Conservation (phyloP, 1,140 invertebrate genomes). For the Procambarus virginalis region DNA sequence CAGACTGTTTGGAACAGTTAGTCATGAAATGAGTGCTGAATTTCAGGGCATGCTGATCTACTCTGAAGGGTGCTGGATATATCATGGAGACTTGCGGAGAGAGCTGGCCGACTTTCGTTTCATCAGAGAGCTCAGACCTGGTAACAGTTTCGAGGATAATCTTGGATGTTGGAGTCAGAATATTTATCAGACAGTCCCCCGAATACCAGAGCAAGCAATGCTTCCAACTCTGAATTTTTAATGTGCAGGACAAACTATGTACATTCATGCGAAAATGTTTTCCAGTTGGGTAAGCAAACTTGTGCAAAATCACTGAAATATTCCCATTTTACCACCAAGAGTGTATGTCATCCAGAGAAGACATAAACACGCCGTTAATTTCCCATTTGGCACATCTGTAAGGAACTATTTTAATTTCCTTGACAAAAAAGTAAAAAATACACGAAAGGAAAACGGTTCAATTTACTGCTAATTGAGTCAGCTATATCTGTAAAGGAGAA, state of each 20-base stretch:
- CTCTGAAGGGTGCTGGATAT: conserved; percentile 23
- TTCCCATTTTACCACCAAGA: conserved; percentile 20
- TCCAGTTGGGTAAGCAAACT: neutral
- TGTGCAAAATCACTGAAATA: conserved; percentile 24
- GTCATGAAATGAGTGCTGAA: conserved; percentile 29
- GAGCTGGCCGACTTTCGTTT: conserved; percentile 19
- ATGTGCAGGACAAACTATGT: conserved; percentile 44
- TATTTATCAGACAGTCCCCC: conserved; percentile 28
- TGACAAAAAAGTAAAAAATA: neutral
- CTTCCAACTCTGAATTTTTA: conserved; percentile 31
- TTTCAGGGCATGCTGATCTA: conserved; percentile 37
- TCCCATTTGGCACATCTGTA: conserved; percentile 27
- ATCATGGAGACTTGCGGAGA: conserved; percentile 19
- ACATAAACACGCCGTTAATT: neutral
- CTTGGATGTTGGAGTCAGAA: conserved; percentile 36
- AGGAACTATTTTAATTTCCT: neutral
- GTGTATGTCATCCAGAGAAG: neutral
- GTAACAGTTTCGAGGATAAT: conserved; percentile 12
- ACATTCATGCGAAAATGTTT: conserved; percentile 24
- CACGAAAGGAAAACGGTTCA: too few species aligned
- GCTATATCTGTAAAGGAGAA: too few species aligned
- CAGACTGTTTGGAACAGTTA: conserved; percentile 32
- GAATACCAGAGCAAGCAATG: conserved; percentile 32
- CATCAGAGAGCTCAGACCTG: conserved; percentile 19
- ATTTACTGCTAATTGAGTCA: too few species aligned